Conservation (phyloP, 2,888 invertebrate species). For the Epistrophe eligans region DNA sequence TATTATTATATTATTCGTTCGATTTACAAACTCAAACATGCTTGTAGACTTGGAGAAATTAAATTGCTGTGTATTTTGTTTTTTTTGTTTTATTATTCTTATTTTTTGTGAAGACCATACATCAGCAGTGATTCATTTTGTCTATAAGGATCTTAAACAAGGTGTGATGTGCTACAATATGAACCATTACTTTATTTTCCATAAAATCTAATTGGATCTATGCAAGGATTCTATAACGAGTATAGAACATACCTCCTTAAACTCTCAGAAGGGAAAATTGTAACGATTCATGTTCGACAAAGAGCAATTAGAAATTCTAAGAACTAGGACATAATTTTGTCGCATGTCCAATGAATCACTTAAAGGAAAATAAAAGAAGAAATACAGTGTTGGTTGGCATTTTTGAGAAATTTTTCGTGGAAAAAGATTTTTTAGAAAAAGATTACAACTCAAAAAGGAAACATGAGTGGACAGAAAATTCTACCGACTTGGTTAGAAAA, state of each 20-base stretch:
- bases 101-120: not conserved
- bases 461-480: no score
- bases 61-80: slow-evolving; percentile 23
- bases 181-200: not conserved
- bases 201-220: slow-evolving; percentile 59
- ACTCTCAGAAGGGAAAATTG: slow-evolving; percentile 5
- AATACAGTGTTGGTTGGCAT: not conserved
- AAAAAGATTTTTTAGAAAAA: no score
- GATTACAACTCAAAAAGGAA: no score
- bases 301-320: slow-evolving; percentile 21
- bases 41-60: slow-evolving; percentile 42
- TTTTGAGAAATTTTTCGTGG: not conserved
- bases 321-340: slow-evolving; percentile 24
- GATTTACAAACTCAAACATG: slow-evolving; percentile 53
- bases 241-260: not conserved
- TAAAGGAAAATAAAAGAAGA: not conserved
- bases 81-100: not conserved
- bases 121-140: not conserved
- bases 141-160: slow-evolving; percentile 26
- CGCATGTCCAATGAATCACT: slow-evolving; percentile 53
- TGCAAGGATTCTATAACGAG: slow-evolving; percentile 35
- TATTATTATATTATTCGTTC: slow-evolving; percentile 45
- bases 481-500: no score
- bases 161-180: slow-evolving; percentile 47
- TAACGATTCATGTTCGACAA: slow-evolving; percentile 37